phyloP scores from a whole-genome alignment of 2,797 vertebrate species.

The Eptatretus atami region DNA sequence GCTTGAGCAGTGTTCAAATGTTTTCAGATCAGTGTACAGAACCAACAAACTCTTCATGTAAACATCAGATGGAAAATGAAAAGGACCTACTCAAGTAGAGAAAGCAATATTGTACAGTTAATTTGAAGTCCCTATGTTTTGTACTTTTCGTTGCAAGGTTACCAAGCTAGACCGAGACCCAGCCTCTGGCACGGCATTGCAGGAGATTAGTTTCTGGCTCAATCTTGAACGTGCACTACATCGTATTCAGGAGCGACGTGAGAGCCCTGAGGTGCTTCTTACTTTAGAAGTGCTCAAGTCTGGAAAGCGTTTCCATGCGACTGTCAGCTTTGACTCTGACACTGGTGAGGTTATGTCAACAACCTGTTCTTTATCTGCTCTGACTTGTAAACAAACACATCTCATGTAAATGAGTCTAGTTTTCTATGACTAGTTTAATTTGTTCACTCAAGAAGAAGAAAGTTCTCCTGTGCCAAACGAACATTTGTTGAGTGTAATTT shows the following conservation, averaged over 20 bases:
- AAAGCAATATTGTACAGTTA: no score
- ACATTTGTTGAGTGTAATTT: neutral
- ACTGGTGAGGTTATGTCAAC: slow-evolving; percentile 25
- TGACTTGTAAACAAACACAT: no score
- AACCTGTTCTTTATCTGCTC: no score
- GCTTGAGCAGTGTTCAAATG: no score
- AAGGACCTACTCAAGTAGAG: no score
- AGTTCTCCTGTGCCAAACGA: no score
- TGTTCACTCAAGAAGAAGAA: neutral
- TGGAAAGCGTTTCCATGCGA: slow-evolving; percentile 89
- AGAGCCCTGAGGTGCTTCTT: slow-evolving; percentile 75
- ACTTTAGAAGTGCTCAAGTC: slow-evolving; percentile 89
- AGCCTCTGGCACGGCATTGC: slow-evolving; percentile 73
- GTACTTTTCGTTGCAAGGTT: slow-evolving; percentile 23
- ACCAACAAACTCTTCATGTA: no score
- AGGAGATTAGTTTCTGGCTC: slow-evolving; percentile 95
- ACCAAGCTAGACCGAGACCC: slow-evolving; percentile 93
- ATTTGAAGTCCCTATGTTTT: neutral
- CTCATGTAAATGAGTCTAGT: no score
- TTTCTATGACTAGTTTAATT: neutral
- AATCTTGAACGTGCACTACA: slow-evolving; percentile 78
- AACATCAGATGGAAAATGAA: no score
- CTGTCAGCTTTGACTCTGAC: slow-evolving; percentile 91
- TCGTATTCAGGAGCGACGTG: slow-evolving; percentile 86
- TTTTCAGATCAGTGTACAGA: no score